phyloP scores from a whole-genome alignment of 1,140 invertebrate genomes.

The Zaprionus lachaisei region DNA sequence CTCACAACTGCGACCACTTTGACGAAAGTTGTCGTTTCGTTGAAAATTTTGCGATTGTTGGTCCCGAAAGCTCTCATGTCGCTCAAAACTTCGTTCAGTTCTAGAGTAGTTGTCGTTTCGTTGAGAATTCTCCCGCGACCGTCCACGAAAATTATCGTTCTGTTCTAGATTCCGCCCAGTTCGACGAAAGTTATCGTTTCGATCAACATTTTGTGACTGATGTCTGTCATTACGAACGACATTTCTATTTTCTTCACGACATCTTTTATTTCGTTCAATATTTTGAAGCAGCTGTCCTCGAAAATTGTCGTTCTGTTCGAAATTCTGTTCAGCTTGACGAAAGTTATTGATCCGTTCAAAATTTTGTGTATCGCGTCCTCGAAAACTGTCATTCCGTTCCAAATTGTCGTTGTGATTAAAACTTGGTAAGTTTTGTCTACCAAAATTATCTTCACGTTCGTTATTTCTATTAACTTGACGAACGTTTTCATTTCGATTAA shows the following conservation, averaged over 20 bases:
- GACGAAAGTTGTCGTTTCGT: background rate
- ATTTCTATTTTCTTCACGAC: background rate
- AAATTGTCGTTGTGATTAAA: background rate
- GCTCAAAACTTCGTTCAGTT: background rate
- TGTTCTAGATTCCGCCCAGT: background rate
- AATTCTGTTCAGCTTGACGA: background rate
- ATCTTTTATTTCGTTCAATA: constrained; percentile 1
- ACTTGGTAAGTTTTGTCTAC: background rate
- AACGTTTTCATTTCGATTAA: background rate
- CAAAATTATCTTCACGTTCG: constrained; percentile 3
- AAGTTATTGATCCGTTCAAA: background rate
- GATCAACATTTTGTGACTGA: background rate
- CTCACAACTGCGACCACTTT: background rate
- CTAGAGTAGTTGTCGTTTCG: background rate
- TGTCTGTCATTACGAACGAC: background rate
- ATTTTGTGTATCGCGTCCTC: too few species aligned
- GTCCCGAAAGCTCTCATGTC: background rate
- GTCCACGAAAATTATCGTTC: background rate
- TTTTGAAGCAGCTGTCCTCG: background rate
- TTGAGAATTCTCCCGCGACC: background rate
- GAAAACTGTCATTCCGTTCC: background rate
- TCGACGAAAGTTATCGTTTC: constrained; percentile 1
- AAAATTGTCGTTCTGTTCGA: background rate
- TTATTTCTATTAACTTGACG: background rate
- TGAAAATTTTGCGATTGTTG: background rate